These are phyloP conservation scores for Dermatemys mawii DNA, from an alignment of 2,113 vertebrate species.

Conservation along the genomic window DNA sequence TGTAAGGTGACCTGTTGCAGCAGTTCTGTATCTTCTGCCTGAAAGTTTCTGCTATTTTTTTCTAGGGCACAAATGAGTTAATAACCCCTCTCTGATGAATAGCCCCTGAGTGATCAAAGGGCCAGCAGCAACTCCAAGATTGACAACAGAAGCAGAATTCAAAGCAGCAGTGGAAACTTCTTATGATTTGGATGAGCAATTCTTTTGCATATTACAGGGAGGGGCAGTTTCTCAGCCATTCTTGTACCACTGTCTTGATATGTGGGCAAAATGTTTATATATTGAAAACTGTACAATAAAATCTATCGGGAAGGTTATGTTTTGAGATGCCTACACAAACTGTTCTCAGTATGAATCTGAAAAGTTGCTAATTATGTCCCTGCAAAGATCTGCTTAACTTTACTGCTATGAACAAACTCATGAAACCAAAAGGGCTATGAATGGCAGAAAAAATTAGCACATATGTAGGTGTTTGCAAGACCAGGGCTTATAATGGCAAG, in stretches of 20 bases:
- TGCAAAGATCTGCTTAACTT: not conserved
- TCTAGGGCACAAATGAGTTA: not conserved
- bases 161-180: not conserved
- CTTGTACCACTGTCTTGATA: not conserved
- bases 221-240: not conserved
- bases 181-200: not conserved
- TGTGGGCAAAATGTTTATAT: not conserved
- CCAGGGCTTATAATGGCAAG: not conserved
- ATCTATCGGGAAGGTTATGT: not conserved
- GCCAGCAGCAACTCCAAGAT: not conserved
- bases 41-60: not conserved
- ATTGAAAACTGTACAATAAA: not conserved
- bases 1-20: not conserved
- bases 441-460: not conserved
- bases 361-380: not conserved
- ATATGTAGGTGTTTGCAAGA: not conserved
- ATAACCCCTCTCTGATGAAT: not conserved
- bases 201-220: accelerated
- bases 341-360: not conserved
- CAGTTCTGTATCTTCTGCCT: not conserved
- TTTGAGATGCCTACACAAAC: not conserved
- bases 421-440: not conserved
- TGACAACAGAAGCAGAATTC: not conserved
- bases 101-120: not conserved
- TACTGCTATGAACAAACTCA: not conserved